Evolutionary conservation across 2,113 vertebrate species (phyloP).

Genomic region (Nanorana parkeri): DNA sequence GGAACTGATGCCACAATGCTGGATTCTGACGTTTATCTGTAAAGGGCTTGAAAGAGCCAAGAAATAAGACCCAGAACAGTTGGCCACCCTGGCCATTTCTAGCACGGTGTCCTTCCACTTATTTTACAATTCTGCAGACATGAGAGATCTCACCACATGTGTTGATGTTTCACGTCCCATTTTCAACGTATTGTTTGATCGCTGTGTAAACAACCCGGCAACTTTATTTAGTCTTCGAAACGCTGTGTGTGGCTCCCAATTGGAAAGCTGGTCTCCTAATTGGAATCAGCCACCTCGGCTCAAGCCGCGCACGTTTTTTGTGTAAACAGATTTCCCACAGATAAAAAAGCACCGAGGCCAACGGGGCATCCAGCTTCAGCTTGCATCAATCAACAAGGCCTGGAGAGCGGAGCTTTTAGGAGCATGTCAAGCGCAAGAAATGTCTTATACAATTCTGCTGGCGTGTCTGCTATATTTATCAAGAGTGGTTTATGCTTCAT

Average conservation of each 20-base stretch:
- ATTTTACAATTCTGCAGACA: background rate
- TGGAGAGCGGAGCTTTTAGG: background rate
- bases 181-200: too few species aligned
- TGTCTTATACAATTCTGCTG: background rate
- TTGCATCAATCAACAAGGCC: conserved; percentile 9
- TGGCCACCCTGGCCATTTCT: too few species aligned
- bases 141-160: background rate
- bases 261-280: background rate
- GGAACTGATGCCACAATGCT: too few species aligned
- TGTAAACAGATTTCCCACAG: background rate
- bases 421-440: conserved; percentile 28
- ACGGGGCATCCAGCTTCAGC: background rate
- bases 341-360: conserved; percentile 1
- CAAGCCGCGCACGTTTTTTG: background rate
- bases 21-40: too few species aligned
- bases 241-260: background rate
- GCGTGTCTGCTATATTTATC: background rate
- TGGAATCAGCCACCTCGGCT: background rate
- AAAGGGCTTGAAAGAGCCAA: too few species aligned
- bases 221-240: background rate
- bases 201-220: background rate
- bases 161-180: background rate
- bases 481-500: background rate
- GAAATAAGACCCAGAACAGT: too few species aligned
- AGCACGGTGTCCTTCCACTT: too few species aligned